These are phyloP conservation scores for Platerodrilus igneus DNA, from an alignment of 2,888 invertebrate species.

Conservation along the genomic window DNA sequence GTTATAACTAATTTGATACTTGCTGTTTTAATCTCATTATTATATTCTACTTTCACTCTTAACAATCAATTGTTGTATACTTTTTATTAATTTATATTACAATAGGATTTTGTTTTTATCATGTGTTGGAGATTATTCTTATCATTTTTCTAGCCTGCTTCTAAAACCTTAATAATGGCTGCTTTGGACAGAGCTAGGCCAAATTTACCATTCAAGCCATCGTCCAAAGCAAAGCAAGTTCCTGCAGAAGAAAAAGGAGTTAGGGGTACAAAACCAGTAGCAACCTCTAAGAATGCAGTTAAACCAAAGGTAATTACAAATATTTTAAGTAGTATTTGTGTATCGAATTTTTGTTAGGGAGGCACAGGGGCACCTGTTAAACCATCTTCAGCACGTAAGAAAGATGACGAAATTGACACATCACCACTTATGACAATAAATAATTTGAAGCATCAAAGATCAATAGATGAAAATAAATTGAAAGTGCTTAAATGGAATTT, in stretches of 20 bases:
- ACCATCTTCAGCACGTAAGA: constrained; percentile 59
- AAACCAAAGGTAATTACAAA: constrained; percentile 53
- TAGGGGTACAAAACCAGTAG: constrained; percentile 55
- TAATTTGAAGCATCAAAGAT: constrained; percentile 85
- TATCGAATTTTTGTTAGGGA: constrained; percentile 8
- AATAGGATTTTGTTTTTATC: constrained; percentile 5
- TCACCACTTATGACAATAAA: constrained; percentile 75
- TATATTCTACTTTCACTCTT: too few species aligned
- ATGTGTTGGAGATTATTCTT: too few species aligned
- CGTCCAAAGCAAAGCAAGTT: constrained; percentile 61
- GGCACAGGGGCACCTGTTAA: constrained; percentile 35
- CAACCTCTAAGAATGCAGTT: constrained; percentile 49
- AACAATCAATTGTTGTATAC: not conserved
- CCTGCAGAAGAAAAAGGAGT: constrained; percentile 49
- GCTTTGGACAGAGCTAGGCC: constrained; percentile 82
- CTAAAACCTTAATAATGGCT: constrained; percentile 70
- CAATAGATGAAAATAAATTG: constrained; percentile 90
- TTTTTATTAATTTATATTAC: constrained; percentile 7
- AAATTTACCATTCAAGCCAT: constrained; percentile 75
- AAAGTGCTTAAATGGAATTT: constrained; percentile 96
- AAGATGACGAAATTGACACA: constrained; percentile 79
- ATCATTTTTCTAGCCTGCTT: constrained; percentile 56
- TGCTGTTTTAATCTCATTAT: too few species aligned
- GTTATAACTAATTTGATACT: too few species aligned
- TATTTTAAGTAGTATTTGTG: not conserved